These are phyloP conservation scores for Trogon melanurus DNA, from an alignment of 2,113 vertebrate species.

Conservation along the genomic window DNA sequence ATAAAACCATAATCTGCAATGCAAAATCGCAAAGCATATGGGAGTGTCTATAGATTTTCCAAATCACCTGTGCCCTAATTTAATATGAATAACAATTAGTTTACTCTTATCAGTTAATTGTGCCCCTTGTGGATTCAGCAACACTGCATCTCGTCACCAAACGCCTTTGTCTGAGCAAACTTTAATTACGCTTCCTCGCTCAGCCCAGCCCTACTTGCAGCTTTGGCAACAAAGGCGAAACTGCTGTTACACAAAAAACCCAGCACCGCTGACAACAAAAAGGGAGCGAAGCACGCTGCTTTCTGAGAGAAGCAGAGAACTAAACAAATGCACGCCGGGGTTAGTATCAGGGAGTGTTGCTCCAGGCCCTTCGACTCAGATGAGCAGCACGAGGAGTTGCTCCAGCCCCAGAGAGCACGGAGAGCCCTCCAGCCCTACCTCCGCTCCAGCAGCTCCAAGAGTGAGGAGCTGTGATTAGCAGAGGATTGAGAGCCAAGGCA, in stretches of 20 bases:
- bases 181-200: constrained; percentile 47
- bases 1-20: constrained; percentile 72
- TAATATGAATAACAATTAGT: constrained; percentile 79
- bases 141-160: constrained; percentile 34
- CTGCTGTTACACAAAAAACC: neutral
- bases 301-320: neutral
- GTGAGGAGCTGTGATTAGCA: neutral
- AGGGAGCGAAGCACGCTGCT: neutral
- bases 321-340: neutral
- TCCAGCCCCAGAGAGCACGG: neutral
- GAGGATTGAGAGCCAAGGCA: neutral
- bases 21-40: constrained; percentile 68
- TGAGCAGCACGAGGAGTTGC: neutral
- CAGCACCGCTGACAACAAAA: rapidly evolving
- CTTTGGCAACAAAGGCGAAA: neutral
- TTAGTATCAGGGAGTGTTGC: neutral
- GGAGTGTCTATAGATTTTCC: constrained; percentile 75
- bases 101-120: constrained; percentile 76
- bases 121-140: constrained; percentile 70
- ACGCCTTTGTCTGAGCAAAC: constrained; percentile 54
- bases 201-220: neutral
- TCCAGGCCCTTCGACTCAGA: neutral
- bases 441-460: rapidly evolving
- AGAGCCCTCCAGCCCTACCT: rapidly evolving
- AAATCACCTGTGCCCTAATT: constrained; percentile 80